Conservation (phyloP, 2,797 vertebrate species). For the Xerus rutilus region DNA sequence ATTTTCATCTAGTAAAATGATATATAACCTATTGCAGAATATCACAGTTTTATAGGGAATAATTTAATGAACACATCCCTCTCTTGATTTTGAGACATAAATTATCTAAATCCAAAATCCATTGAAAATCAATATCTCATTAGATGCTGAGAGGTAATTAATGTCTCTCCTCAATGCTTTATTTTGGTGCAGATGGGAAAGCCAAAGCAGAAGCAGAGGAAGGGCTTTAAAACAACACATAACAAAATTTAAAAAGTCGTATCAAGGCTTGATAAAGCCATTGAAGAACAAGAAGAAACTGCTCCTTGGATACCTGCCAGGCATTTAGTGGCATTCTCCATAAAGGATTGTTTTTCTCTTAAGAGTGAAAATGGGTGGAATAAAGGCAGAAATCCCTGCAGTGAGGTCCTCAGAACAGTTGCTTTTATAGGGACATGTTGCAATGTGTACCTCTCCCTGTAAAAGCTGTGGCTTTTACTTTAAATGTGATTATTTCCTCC, state of each 20-base stretch:
- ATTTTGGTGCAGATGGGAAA: background rate
- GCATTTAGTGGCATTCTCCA: background rate
- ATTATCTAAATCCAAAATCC: slow-evolving; percentile 10
- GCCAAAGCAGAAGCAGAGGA: background rate
- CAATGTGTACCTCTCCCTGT: background rate
- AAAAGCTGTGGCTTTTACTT: slow-evolving; percentile 64
- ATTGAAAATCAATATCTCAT: slow-evolving; percentile 62
- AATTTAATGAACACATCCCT: background rate
- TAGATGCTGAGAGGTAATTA: slow-evolving; percentile 28
- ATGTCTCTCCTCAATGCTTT: slow-evolving; percentile 28
- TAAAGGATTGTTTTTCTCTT: background rate
- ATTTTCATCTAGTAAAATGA: background rate
- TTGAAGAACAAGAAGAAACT: background rate
- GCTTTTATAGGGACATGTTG: background rate
- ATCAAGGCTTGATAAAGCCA: background rate
- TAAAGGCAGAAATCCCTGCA: background rate
- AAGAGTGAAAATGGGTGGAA: background rate
- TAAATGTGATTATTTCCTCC: slow-evolving; percentile 56
- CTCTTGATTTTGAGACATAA: slow-evolving; percentile 33
- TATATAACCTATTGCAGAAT: background rate
- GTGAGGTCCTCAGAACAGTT: background rate
- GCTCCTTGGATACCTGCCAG: background rate
- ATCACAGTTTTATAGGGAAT: background rate
- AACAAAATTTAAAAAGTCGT: background rate
- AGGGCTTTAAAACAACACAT: background rate